Evolutionary conservation across 2,113 vertebrate genomes (phyloP).

Genomic region (Orycteropus afer): DNA sequence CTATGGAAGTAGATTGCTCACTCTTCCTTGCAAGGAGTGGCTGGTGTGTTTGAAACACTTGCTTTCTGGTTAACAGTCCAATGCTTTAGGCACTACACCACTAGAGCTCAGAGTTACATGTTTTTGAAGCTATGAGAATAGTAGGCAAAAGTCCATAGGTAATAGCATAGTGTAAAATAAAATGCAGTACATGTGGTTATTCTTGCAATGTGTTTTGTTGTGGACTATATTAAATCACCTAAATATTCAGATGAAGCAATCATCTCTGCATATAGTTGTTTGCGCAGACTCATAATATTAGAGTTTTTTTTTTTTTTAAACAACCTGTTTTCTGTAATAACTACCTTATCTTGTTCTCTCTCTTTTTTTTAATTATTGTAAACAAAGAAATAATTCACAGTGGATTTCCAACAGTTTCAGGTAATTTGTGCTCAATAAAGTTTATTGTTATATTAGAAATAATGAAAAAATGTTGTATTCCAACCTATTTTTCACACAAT

Average conservation of each 20-base stretch:
- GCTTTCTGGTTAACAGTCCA: too few relatives aligned
- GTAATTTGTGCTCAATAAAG: slow-evolving; percentile 20
- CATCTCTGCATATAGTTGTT: neutral
- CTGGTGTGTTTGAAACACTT: too few relatives aligned
- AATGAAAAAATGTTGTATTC: neutral
- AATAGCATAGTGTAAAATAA: neutral
- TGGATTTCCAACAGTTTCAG: neutral
- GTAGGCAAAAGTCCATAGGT: neutral
- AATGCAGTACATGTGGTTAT: neutral
- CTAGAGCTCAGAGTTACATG: too few relatives aligned
- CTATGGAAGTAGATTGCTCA: too few relatives aligned
- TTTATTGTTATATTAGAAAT: slow-evolving; percentile 23
- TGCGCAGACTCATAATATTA: neutral
- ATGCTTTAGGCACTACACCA: too few relatives aligned
- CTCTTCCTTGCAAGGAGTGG: too few relatives aligned
- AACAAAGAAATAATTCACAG: neutral
- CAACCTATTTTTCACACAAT: neutral
- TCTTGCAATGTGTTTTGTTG: neutral
- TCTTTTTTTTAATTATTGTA: slow-evolving; percentile 53
- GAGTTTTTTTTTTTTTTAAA: slow-evolving; percentile 19
- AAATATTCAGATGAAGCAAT: neutral
- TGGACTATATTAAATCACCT: neutral
- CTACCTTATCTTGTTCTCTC: slow-evolving; percentile 1
- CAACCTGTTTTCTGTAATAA: slow-evolving; percentile 24
- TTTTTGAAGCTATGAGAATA: neutral